Base-by-base conservation (phyloP, 2,113 vertebrate genomes). In the Cygnus buccinator region DNA sequence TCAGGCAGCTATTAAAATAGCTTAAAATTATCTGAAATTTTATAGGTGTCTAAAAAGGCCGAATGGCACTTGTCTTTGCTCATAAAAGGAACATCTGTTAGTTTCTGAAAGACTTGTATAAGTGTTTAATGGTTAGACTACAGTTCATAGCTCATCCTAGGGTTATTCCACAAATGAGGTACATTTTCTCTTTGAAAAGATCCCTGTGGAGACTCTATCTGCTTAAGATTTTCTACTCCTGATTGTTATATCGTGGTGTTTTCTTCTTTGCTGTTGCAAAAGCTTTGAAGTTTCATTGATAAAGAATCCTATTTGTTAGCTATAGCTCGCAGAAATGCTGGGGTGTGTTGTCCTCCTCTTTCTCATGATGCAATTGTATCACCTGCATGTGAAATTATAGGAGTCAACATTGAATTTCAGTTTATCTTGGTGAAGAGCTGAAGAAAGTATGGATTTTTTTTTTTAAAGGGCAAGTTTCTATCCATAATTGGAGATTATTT, bases 41-140 rank as follows among this genome's bases (percentile, higher is more conserved):
- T 95, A 65, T 93, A 94, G 88, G 43, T 94, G 87, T 94, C 93
- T 95, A 68, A 86, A 95, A 95, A 94, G 95, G 77, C 87, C 7
- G 2, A 97, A 89, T 72, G 84, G 39, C 78, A 93, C 93, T 96
- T 93, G 85, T 91, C 95, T 96, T 93, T 94, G 31, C 93, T 88
- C 92, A 57, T 96, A 77, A 97, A 97, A 86, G 43, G 91, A 97
- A 91, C 88, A 96, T 93, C 95, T 96, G 91, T 95, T 96, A 79
- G 65, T 76, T 95, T 95, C 94, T 92, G 41, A 74, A 94, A 96
- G 92, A 87, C 86, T 72, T 89, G 73, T 74, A 5, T 72, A 70
- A 73, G 39, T 73, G 33, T 77, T 86, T 89, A 79, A 85, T 89
- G 66, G 68, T 81, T 83, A 84, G 80, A 68, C 82, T 85, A 61